phyloP scores from a whole-genome alignment of 2,888 invertebrate genomes.

The Neoaliturus tenellus region DNA sequence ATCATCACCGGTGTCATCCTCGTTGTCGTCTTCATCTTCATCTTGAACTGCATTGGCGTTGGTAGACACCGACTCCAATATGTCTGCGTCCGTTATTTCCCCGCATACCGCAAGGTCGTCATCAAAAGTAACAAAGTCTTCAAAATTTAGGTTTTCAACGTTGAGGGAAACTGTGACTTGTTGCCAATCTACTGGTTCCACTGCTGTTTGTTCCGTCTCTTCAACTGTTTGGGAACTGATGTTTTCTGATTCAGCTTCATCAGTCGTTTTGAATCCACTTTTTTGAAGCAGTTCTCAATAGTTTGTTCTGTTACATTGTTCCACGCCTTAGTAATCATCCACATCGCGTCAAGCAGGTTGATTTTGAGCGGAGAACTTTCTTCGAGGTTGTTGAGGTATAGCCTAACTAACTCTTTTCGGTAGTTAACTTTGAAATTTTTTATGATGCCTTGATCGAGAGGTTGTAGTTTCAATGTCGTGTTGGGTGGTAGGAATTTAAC shows the following conservation, averaged over 20 bases:
- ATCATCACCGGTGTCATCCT: too few species aligned
- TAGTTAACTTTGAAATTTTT: conserved; percentile 60
- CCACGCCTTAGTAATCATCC: conserved; percentile 46
- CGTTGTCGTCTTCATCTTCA: too few species aligned
- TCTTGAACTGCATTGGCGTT: too few species aligned
- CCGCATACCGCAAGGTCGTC: too few species aligned
- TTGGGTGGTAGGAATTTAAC: conserved; percentile 53
- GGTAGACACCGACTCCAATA: too few species aligned
- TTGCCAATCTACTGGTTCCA: too few species aligned
- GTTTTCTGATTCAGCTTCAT: conserved; percentile 41
- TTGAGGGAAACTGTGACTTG: too few species aligned
- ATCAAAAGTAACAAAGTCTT: too few species aligned
- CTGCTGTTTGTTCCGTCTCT: too few species aligned
- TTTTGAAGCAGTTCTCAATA: conserved; percentile 58
- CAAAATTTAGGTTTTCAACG: too few species aligned
- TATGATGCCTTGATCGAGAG: conserved; percentile 62
- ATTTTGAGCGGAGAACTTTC: conserved; percentile 43
- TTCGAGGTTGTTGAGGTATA: conserved; percentile 13
- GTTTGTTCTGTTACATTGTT: conserved; percentile 57
- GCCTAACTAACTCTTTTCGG: conserved; percentile 60
- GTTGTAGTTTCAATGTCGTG: conserved; percentile 57
- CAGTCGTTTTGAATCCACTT: conserved; percentile 52
- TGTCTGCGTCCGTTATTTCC: too few species aligned
- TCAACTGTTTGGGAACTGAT: too few species aligned
- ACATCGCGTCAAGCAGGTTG: conserved; percentile 50